phyloP scores from a whole-genome alignment of 2,113 vertebrate genomes.

The Empidonax traillii region DNA sequence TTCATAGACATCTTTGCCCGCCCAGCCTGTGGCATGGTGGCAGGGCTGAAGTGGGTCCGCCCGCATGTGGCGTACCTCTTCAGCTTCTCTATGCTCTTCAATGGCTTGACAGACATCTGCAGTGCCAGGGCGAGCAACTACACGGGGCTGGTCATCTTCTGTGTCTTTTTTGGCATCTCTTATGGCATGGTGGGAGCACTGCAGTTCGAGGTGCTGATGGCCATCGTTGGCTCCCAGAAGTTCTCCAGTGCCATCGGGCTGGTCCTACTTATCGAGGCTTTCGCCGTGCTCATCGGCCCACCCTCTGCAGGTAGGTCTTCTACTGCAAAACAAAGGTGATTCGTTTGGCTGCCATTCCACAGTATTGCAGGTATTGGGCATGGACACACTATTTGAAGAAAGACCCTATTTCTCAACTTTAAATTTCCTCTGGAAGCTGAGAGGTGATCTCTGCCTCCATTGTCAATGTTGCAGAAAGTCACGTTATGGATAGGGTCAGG shows the following conservation, averaged over 20 bases:
- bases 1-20: conserved; percentile 82
- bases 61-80: conserved; percentile 73
- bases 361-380: fast-evolving
- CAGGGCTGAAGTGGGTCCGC: conserved; percentile 73
- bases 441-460: neutral
- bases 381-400: neutral
- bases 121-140: conserved; percentile 73
- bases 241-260: conserved; percentile 81
- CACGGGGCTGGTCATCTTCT: conserved; percentile 74
- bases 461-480: fast-evolving
- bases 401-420: neutral
- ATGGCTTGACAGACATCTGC: conserved; percentile 77
- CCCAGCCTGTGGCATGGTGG: conserved; percentile 77
- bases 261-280: conserved; percentile 77
- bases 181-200: conserved; percentile 82
- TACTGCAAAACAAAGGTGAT: neutral
- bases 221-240: conserved; percentile 73
- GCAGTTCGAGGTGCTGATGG: conserved; percentile 83
- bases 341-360: fast-evolving
- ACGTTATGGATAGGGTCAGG: neutral
- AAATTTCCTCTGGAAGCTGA: neutral
- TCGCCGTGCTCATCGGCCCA: conserved; percentile 78
- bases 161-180: conserved; percentile 79
- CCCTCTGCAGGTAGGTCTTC: conserved; percentile 76
- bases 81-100: conserved; percentile 80